Evolutionary conservation across 2,888 invertebrate species (phyloP).

Genomic region (Erpobdella octoculata): DNA sequence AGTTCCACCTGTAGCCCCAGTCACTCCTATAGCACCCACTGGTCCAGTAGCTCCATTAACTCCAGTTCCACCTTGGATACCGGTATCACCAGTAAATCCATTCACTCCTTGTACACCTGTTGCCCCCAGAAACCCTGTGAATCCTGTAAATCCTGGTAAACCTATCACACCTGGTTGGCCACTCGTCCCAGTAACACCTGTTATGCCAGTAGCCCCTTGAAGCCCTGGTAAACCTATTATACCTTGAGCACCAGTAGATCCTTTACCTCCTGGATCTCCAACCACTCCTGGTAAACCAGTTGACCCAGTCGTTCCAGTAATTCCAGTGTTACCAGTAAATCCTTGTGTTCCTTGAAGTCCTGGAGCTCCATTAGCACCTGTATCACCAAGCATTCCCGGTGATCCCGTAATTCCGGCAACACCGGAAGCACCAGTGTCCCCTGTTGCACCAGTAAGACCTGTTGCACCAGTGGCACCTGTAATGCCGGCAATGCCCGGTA

Average conservation of each 20-base stretch:
- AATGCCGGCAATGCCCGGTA: background rate
- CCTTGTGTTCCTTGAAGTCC: slow-evolving; percentile 26
- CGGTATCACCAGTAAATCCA: slow-evolving; percentile 19
- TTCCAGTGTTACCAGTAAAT: slow-evolving; percentile 26
- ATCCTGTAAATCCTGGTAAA: slow-evolving; percentile 15
- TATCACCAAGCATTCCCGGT: slow-evolving; percentile 20
- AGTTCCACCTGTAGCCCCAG: slow-evolving; percentile 15
- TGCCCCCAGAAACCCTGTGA: background rate
- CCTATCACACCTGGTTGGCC: slow-evolving; percentile 1
- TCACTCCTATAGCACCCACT: slow-evolving; percentile 13
- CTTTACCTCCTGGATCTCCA: slow-evolving; percentile 27
- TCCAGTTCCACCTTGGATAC: background rate
- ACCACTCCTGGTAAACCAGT: slow-evolving; percentile 7
- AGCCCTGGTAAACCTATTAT: background rate
- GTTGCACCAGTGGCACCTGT: background rate
- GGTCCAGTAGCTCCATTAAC: background rate
- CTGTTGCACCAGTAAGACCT: background rate
- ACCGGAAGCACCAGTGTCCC: background rate
- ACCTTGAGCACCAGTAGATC: slow-evolving; percentile 5
- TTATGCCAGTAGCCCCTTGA: background rate
- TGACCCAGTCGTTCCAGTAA: background rate
- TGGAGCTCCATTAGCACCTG: slow-evolving; percentile 13
- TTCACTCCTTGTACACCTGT: background rate
- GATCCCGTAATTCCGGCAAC: slow-evolving; percentile 25
- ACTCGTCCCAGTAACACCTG: background rate